Evolutionary conservation across 2,797 vertebrate genomes (phyloP), one percentile per base, ranked within the genome.

Genomic region (Acanthurus tractus): DNA sequence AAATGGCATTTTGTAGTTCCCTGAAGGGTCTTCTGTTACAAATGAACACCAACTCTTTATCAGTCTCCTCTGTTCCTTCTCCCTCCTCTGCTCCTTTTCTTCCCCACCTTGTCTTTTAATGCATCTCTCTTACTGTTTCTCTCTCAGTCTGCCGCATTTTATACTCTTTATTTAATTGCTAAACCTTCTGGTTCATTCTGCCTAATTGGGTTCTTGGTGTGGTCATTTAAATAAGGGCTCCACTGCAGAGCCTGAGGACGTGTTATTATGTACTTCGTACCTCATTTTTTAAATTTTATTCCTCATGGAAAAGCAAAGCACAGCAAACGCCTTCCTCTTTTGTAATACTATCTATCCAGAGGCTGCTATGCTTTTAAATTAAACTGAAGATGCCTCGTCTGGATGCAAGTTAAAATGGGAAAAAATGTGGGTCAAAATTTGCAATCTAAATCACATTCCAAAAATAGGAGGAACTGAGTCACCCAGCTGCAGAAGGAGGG

Each of bases 381-480:
- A 84, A 86, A 85, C 68, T 9, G 61, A 78, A 36, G 59, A 69
- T 71, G 70, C 66, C 25, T 17, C 29, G 53, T 48, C 70, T 88
- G 80, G 74, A 74, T 86, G 57, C 34, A 55, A 86, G 75, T 84
- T 64, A 69, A 82, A 90, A 76, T 49, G 63, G 64, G 29, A 40
- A 68, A 77, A 76, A 65, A 92, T 87, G 70, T 89, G 81, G 86
- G 88, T 89, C 87, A 90, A 49, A 91, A 92, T 92, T 89, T 88
- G 91, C 87, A 89, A 88, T 91, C 89, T 91, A 91, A 92, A 88
- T 92, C 72, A 61, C 53, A 34, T 66, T 82, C 78, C 84, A 73
- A 85, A 89, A 90, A 86, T 88, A 86, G 83, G 67, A 75, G 38
- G 22, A 64, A 76, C 40, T 77, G 88, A 91, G 79, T 88, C 79